Evolutionary conservation across 2,797 vertebrate species (phyloP).

Genomic region (Manis crassicaudata): DNA sequence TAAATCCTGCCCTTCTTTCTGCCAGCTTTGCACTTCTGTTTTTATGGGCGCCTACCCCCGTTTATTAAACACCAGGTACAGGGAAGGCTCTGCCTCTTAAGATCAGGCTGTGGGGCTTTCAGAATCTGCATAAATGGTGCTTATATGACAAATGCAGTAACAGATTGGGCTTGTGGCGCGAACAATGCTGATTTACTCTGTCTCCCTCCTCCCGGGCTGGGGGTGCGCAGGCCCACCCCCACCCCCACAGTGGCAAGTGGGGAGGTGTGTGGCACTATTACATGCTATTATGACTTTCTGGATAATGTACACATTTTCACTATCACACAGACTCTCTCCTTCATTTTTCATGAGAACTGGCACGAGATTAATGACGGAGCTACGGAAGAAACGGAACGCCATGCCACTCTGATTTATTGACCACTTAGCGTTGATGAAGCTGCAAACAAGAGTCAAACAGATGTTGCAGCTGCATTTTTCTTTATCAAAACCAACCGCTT

Average conservation of each 20-base stretch:
- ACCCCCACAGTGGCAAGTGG: neutral
- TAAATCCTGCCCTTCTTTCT: neutral
- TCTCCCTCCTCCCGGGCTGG: neutral
- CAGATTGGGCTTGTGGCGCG: neutral
- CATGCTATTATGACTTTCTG: conserved; percentile 80
- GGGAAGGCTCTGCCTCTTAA: neutral
- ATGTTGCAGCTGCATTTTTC: conserved; percentile 94
- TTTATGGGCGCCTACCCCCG: neutral
- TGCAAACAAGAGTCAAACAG: conserved; percentile 94
- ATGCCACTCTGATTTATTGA: conserved; percentile 95
- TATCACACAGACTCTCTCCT: conserved; percentile 82
- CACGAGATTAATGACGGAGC: conserved; percentile 92
- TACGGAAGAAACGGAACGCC: conserved; percentile 89
- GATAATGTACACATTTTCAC: conserved; percentile 80
- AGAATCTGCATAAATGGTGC: neutral
- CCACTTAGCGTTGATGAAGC: conserved; percentile 98
- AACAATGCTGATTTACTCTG: conserved; percentile 40
- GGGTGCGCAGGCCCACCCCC: neutral
- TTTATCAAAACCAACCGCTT: conserved; percentile 87
- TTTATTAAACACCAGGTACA: neutral
- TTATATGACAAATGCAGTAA: neutral
- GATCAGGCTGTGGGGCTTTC: neutral
- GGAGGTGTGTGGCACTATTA: conserved; percentile 76
- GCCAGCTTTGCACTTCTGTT: neutral
- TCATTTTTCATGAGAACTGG: conserved; percentile 88